phyloP scores from a whole-genome alignment of 2,113 vertebrate species.

The Silurus asotus region DNA sequence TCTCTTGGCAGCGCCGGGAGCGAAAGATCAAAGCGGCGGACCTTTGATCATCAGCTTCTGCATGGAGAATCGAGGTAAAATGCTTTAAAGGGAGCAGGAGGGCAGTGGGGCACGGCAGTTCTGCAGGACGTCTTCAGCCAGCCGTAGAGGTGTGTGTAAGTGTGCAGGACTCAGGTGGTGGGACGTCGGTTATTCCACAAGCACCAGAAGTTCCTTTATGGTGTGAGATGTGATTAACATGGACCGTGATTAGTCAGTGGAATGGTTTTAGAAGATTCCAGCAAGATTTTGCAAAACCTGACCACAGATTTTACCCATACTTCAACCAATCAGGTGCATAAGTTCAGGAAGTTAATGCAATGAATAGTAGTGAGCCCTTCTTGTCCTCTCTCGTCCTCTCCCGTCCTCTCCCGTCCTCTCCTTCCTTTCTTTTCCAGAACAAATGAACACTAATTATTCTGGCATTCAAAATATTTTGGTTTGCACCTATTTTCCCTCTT shows the following conservation, averaged over 20 bases:
- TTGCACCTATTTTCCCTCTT: background rate
- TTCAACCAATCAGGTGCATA: background rate
- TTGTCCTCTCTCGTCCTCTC: background rate
- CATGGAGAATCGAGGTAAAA: slow-evolving; percentile 72
- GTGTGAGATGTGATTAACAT: background rate
- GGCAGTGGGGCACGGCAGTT: slow-evolving; percentile 59
- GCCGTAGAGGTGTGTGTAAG: slow-evolving; percentile 26
- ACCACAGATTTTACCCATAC: background rate
- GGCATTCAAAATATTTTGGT: too few relatives aligned
- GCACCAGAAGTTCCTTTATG: background rate
- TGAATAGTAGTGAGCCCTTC: background rate
- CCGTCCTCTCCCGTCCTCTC: background rate
- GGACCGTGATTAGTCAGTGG: background rate
- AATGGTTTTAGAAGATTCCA: background rate
- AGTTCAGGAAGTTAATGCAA: background rate
- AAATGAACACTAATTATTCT: too few relatives aligned
- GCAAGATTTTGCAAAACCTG: too few relatives aligned
- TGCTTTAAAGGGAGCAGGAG: slow-evolving; percentile 62
- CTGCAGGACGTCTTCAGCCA: slow-evolving; percentile 49
- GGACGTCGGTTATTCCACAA: background rate
- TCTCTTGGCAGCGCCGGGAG: slow-evolving; percentile 69
- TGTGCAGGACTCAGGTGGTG: slow-evolving; percentile 25
- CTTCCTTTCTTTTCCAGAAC: too few relatives aligned
- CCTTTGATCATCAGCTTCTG: slow-evolving; percentile 73
- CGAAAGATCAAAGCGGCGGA: slow-evolving; percentile 71